These are phyloP conservation scores for Hyles vespertilio DNA, from an alignment of 1,140 invertebrate genomes.

Conservation along the genomic window DNA sequence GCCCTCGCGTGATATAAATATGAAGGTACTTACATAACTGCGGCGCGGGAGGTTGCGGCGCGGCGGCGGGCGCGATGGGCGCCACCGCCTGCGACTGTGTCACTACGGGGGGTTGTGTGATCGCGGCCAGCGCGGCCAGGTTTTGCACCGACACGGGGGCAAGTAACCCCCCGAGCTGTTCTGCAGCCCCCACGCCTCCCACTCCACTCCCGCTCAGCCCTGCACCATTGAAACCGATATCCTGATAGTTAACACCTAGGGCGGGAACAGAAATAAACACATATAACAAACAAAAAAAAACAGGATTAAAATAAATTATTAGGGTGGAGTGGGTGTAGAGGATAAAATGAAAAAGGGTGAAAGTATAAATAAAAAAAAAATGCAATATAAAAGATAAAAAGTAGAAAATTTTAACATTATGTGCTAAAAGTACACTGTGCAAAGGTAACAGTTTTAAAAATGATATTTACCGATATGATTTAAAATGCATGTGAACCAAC, in stretches of 20 bases:
- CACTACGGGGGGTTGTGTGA: slow-evolving; percentile 80
- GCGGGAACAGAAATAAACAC: slow-evolving; percentile 23
- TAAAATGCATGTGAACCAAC: too few relatives aligned
- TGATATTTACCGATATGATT: too few relatives aligned
- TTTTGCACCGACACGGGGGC: slow-evolving; percentile 93
- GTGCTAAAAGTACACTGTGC: too few relatives aligned
- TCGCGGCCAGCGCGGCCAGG: slow-evolving; percentile 91
- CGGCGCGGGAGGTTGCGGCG: slow-evolving; percentile 67
- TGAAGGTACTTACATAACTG: slow-evolving; percentile 66
- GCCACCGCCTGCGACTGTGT: slow-evolving; percentile 72
- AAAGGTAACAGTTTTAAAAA: too few relatives aligned
- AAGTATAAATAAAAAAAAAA: too few relatives aligned
- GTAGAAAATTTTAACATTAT: too few relatives aligned
- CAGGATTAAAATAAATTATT: slow-evolving; percentile 19
- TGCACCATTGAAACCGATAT: slow-evolving; percentile 72
- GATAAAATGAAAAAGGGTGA: too few relatives aligned
- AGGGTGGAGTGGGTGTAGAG: slow-evolving; percentile 1
- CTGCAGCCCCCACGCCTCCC: slow-evolving; percentile 48
- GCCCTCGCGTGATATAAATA: not conserved
- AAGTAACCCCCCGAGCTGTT: slow-evolving; percentile 77
- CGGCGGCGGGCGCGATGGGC: slow-evolving; percentile 72
- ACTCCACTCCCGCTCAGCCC: slow-evolving; percentile 68
- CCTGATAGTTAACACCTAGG: slow-evolving; percentile 70
- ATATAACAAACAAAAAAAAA: slow-evolving; percentile 19
- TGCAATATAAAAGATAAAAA: too few relatives aligned